Conservation (phyloP, 2,797 vertebrate species). For the Ceyx erithaca region DNA sequence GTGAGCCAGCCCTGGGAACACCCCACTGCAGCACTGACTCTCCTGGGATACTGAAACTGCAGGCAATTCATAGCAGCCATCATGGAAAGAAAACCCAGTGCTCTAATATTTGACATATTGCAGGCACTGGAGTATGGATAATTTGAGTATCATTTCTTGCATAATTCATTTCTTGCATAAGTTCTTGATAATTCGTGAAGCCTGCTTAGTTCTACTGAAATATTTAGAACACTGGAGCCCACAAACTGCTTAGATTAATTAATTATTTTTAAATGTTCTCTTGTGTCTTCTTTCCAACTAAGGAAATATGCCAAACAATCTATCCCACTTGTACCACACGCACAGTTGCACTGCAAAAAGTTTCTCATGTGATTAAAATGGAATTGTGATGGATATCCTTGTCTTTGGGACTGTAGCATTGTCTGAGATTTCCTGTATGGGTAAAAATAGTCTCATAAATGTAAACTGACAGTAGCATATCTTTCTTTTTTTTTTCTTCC, state of each 20-base stretch:
- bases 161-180: neutral
- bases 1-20: neutral
- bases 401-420: neutral
- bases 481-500: neutral
- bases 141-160: neutral
- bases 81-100: accelerated
- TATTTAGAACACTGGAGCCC: neutral
- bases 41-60: neutral
- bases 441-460: conserved; percentile 31
- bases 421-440: neutral
- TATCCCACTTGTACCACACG: neutral
- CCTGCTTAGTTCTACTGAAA: neutral
- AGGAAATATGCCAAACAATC: neutral
- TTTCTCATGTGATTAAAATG: neutral
- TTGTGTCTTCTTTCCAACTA: neutral
- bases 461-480: conserved; percentile 28
- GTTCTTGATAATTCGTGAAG: neutral
- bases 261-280: neutral
- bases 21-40: neutral
- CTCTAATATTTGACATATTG: neutral
- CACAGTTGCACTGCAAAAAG: neutral
- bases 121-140: neutral
- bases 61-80: neutral
- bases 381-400: neutral
- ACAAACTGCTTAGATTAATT: neutral